phyloP scores from a whole-genome alignment of 2,888 invertebrate species.

The Neoaliturus tenellus region DNA sequence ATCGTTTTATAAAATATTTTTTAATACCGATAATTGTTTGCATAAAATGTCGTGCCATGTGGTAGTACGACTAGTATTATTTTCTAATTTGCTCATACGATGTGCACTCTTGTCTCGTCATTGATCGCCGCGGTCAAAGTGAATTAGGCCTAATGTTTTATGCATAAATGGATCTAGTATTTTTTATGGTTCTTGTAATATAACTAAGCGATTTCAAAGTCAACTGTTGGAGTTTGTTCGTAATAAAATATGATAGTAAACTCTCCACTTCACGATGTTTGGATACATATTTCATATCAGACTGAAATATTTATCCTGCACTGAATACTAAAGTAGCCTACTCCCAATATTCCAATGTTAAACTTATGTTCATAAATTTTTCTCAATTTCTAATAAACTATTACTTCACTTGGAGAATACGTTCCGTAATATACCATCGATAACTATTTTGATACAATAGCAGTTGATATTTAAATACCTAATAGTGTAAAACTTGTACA shows the following conservation, averaged over 20 bases:
- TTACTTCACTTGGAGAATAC: background rate
- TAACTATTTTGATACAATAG: constrained; percentile 7
- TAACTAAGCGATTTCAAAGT: background rate
- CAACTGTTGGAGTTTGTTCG: background rate
- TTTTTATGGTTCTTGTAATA: background rate
- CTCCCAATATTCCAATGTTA: background rate
- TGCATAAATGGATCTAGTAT: constrained; percentile 5
- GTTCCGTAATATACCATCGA: background rate
- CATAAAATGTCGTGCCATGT: constrained; percentile 25
- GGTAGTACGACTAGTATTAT: constrained; percentile 1
- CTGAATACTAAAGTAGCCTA: background rate
- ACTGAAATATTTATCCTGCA: background rate
- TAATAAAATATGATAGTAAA: too few species aligned
- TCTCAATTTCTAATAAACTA: background rate
- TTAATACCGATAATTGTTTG: constrained; percentile 39
- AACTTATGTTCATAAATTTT: background rate
- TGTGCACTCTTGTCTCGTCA: constrained; percentile 31
- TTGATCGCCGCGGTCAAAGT: background rate
- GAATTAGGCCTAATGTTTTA: constrained; percentile 44
- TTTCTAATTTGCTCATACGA: constrained; percentile 47
- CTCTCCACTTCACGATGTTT: background rate
- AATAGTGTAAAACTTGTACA: background rate
- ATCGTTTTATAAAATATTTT: constrained; percentile 50
- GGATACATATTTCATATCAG: background rate
- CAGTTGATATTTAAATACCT: background rate